A percentile compares a stretch with the other conserved stretches of the same genome.
Evolutionary conservation across 1,140 invertebrate genomes (phyloP).

Genomic region (Temnothorax curvispinosus): DNA sequence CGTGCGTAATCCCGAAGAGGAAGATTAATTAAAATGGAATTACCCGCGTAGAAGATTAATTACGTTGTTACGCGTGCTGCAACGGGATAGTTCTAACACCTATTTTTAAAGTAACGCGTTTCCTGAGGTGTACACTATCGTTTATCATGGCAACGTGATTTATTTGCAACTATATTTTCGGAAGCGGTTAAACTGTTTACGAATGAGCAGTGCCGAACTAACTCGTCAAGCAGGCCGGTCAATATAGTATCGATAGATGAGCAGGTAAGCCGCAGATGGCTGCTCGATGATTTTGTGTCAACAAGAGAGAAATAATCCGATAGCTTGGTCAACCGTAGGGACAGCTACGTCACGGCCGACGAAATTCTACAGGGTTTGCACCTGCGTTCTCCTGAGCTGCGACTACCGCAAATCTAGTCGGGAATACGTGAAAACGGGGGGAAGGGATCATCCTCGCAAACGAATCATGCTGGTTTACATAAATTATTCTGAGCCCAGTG

Average conservation of each 20-base stretch:
- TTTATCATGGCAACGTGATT: conserved; percentile 3
- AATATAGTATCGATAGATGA: conserved; percentile 18
- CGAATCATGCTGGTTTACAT: conserved; percentile 63
- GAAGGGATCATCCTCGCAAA: conserved; percentile 25
- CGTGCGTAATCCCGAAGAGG: conserved; percentile 43
- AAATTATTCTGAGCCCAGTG: conserved; percentile 46
- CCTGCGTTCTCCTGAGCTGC: conserved; percentile 64
- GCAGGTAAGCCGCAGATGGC: conserved; percentile 40
- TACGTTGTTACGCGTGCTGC: neutral
- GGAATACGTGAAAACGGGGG: conserved; percentile 59
- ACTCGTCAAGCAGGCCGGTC: neutral
- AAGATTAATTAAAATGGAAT: conserved; percentile 58
- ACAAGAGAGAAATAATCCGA: conserved; percentile 52
- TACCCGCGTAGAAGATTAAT: conserved; percentile 48
- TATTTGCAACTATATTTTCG: neutral
- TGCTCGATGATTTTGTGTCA: conserved; percentile 48
- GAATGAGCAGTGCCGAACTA: neutral
- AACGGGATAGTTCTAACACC: conserved; percentile 34
- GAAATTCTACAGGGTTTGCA: conserved; percentile 68
- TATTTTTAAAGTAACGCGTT: conserved; percentile 31
- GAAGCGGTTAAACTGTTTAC: neutral
- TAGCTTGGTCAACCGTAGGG: conserved; percentile 72
- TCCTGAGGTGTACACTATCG: neutral
- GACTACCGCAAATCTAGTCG: conserved; percentile 63
- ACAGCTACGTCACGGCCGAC: conserved; percentile 69